These are phyloP conservation scores for Brachyopa scutellaris DNA, from an alignment of 2,888 invertebrate genomes.

Conservation along the genomic window DNA sequence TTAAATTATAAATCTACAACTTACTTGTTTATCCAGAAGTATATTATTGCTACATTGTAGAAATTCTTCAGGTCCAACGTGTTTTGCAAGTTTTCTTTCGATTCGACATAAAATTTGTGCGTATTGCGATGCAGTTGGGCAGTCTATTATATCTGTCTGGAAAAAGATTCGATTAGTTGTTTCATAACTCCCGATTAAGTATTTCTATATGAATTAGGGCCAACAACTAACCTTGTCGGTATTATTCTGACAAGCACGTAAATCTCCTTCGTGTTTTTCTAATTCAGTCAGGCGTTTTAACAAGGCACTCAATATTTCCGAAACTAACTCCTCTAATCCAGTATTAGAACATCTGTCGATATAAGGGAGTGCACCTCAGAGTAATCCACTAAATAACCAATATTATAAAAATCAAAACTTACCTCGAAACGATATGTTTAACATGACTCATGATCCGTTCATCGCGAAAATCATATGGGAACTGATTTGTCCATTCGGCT, in stretches of 20 bases:
- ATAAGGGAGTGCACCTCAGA: not conserved
- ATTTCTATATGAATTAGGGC: constrained; percentile 7
- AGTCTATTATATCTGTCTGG: constrained; percentile 76
- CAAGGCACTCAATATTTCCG: constrained; percentile 82
- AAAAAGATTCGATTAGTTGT: constrained; percentile 35
- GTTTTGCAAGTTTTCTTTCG: constrained; percentile 81
- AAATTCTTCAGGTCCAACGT: constrained; percentile 82
- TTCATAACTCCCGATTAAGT: constrained; percentile 35
- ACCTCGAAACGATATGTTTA: constrained; percentile 82
- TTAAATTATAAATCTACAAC: constrained; percentile 17
- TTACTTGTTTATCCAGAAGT: constrained; percentile 81
- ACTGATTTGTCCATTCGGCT: constrained; percentile 81
- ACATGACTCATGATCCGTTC: constrained; percentile 82
- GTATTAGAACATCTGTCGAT: constrained; percentile 80
- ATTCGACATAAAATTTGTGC: constrained; percentile 81
- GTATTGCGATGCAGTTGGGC: constrained; percentile 81
- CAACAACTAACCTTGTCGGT: constrained; percentile 78
- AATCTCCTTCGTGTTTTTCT: constrained; percentile 81
- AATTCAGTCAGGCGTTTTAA: constrained; percentile 82
- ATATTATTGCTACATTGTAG: constrained; percentile 81
- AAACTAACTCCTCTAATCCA: constrained; percentile 81
- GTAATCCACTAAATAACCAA: constrained; percentile 8
- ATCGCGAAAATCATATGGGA: constrained; percentile 82
- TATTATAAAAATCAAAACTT: constrained; percentile 67
- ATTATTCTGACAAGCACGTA: constrained; percentile 81